Percentiles rank a stretch among this genome's conserved stretches.
phyloP scores from a whole-genome alignment of 1,140 invertebrate species.

The Pseudomyrmex pallidus region DNA sequence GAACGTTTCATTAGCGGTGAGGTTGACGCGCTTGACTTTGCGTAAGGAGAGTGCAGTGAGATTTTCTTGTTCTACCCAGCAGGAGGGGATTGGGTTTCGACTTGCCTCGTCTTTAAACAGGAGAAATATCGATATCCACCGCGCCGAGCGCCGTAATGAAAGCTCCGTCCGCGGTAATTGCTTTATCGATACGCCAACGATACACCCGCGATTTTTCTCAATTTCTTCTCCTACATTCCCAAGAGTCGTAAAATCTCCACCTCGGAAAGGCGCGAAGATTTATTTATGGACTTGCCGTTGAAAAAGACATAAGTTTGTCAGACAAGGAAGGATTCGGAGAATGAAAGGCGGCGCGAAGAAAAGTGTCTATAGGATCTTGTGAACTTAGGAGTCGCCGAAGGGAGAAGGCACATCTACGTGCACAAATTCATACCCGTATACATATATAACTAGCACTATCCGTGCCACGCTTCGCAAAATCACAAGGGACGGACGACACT shows the following conservation, averaged over 20 bases:
- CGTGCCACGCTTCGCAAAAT: constrained; percentile 52
- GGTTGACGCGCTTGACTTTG: neutral
- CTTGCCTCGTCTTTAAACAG: constrained; percentile 63
- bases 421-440: constrained; percentile 50
- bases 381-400: neutral
- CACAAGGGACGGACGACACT: constrained; percentile 77
- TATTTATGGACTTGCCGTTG: constrained; percentile 81
- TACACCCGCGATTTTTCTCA: constrained; percentile 80
- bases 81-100: constrained; percentile 4
- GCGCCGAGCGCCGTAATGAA: constrained; percentile 76
- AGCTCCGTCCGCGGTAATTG: constrained; percentile 82
- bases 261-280: constrained; percentile 67
- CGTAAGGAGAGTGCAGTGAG: neutral
- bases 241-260: constrained; percentile 42
- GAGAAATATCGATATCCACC: constrained; percentile 75
- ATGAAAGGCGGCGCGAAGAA: constrained; percentile 37
- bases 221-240: constrained; percentile 74
- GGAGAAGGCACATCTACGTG: constrained; percentile 54
- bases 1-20: constrained; percentile 31
- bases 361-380: constrained; percentile 30
- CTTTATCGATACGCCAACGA: constrained; percentile 82
- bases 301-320: constrained; percentile 80
- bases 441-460: constrained; percentile 47
- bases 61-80: neutral
- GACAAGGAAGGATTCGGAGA: constrained; percentile 68